A percentile compares a stretch with the other conserved stretches of the same genome.
Evolutionary conservation across 1,140 invertebrate genomes (phyloP).

Genomic region (Drosophila tani): DNA sequence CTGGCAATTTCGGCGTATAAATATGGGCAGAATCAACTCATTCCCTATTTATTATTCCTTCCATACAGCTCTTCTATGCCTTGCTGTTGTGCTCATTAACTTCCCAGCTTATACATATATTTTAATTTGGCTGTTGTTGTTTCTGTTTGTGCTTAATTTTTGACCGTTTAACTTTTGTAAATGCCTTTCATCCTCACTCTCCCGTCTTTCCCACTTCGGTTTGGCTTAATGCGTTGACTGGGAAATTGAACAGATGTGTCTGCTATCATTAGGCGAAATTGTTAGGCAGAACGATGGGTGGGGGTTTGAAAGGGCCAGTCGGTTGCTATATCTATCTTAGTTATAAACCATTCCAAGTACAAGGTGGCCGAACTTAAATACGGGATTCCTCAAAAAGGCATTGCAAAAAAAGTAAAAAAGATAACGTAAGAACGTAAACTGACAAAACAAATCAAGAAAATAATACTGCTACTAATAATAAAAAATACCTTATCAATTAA

Average conservation of each 20-base stretch:
- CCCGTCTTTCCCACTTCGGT: constrained; percentile 20
- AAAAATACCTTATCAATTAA: not conserved
- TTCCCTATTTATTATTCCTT: constrained; percentile 17
- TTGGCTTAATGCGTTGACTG: constrained; percentile 68
- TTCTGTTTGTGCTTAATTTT: constrained; percentile 65
- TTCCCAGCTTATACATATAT: constrained; percentile 63
- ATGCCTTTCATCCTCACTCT: constrained; percentile 28
- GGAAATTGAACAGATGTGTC: constrained; percentile 69
- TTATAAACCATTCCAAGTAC: constrained; percentile 19
- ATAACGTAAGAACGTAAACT: not conserved
- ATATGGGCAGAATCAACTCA: constrained; percentile 40
- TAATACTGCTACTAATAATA: not conserved
- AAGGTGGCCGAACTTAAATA: not conserved
- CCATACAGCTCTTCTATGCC: constrained; percentile 42
- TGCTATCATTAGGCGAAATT: constrained; percentile 56
- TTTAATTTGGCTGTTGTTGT: constrained; percentile 31
- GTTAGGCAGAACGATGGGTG: not conserved
- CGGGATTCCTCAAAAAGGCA: not conserved
- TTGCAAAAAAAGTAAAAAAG: not conserved
- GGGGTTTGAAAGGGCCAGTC: constrained; percentile 3
- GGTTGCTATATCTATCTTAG: constrained; percentile 37
- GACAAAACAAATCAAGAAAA: not conserved
- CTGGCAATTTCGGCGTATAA: constrained; percentile 52
- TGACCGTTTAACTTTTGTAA: constrained; percentile 74
- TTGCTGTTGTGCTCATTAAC: constrained; percentile 71